These are phyloP conservation scores for Bombus difficillimus DNA, from an alignment of 1,140 invertebrate species.

Conservation along the genomic window DNA sequence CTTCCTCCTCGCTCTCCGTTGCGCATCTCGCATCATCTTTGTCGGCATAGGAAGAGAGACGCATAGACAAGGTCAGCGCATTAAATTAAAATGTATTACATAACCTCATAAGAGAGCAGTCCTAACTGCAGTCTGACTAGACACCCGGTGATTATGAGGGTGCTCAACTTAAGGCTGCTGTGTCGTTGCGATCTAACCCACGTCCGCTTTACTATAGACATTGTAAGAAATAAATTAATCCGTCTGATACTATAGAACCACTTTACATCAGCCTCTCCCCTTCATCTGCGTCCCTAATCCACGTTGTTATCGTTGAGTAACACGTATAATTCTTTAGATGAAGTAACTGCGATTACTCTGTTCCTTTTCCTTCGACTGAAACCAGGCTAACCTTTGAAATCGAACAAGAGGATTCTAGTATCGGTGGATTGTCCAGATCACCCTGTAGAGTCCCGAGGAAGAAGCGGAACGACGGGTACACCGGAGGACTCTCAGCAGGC, in stretches of 20 bases:
- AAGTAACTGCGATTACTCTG: not conserved
- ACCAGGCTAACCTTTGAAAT: not conserved
- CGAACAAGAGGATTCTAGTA: not conserved
- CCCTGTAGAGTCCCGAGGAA: constrained; percentile 27
- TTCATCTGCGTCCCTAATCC: not conserved
- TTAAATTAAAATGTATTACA: constrained; percentile 79
- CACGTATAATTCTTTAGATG: not conserved
- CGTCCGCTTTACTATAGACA: no score
- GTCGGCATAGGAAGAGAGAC: constrained; percentile 75
- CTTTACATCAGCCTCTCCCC: not conserved
- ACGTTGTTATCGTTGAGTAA: not conserved
- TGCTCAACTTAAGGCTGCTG: constrained; percentile 66
- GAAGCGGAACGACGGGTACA: constrained; percentile 47
- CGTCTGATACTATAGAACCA: constrained; percentile 1
- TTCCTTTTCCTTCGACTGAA: no score
- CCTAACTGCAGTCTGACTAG: constrained; percentile 75
- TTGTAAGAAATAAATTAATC: not conserved
- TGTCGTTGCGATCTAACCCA: not conserved
- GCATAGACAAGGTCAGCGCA: constrained; percentile 80
- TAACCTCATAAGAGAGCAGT: constrained; percentile 74
- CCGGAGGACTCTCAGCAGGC: constrained; percentile 67
- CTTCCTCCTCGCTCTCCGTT: constrained; percentile 66
- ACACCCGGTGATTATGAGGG: constrained; percentile 77
- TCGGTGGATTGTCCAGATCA: constrained; percentile 25
- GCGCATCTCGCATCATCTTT: constrained; percentile 48